phyloP scores from a whole-genome alignment of 2,797 vertebrate genomes.

The Leuciscus waleckii region DNA sequence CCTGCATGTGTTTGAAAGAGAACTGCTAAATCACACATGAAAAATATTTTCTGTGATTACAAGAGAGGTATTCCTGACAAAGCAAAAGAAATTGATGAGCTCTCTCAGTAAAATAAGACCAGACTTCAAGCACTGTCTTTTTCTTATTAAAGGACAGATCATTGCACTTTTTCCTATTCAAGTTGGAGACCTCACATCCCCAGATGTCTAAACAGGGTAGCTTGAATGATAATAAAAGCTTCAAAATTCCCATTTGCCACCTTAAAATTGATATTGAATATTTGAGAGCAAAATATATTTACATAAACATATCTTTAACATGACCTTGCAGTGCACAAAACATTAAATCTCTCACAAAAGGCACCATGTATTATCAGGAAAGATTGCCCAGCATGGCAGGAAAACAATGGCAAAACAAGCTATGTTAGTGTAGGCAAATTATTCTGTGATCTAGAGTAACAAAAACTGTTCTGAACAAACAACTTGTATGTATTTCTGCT shows the following conservation, averaged over 20 bases:
- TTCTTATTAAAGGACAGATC: constrained; percentile 60
- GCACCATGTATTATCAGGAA: constrained; percentile 73
- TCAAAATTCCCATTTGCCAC: constrained; percentile 49
- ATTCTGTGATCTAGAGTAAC: not conserved
- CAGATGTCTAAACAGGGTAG: constrained; percentile 36
- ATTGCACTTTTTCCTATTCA: constrained; percentile 73
- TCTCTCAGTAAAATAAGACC: constrained; percentile 25
- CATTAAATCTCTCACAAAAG: constrained; percentile 74
- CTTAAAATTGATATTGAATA: constrained; percentile 50
- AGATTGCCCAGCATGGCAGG: constrained; percentile 52
- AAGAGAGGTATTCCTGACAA: constrained; percentile 32
- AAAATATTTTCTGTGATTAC: constrained; percentile 3
- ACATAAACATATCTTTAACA: constrained; percentile 54
- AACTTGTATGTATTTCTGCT: constrained; percentile 20
- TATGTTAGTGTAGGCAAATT: constrained; percentile 7
- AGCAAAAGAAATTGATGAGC: constrained; percentile 18
- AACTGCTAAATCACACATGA: constrained; percentile 20
- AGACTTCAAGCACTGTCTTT: constrained; percentile 52
- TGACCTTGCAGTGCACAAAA: constrained; percentile 67
- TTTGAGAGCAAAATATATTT: constrained; percentile 53
- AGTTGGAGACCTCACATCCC: constrained; percentile 60
- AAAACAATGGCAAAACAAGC: constrained; percentile 43
- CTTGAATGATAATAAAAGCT: constrained; percentile 46
- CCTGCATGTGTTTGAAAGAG: constrained; percentile 32
- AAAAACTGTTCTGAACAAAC: constrained; percentile 24